These are phyloP conservation scores for Tinea pellionella DNA, from an alignment of 2,888 invertebrate species.

Conservation along the genomic window DNA sequence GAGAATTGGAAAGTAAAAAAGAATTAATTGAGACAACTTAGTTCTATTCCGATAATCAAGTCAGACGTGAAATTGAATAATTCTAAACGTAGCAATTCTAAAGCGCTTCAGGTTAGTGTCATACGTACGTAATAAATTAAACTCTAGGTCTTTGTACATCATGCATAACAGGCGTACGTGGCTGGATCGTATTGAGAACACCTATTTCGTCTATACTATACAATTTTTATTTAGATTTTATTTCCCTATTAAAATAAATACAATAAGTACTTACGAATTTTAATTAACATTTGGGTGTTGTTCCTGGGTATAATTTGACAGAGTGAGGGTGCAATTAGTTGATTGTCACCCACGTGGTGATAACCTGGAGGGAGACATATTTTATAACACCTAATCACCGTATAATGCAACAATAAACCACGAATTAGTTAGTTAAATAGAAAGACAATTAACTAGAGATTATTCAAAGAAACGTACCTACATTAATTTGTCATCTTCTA, in stretches of 20 bases:
- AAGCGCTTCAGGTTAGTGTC: too few species aligned
- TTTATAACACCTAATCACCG: slow-evolving; percentile 20
- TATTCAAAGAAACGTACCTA: too few species aligned
- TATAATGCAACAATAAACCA: slow-evolving; percentile 17
- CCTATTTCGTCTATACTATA: too few species aligned
- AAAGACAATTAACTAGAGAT: background rate
- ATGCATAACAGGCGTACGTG: too few species aligned
- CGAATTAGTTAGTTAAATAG: slow-evolving; percentile 1
- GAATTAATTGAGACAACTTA: background rate
- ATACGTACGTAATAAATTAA: too few species aligned
- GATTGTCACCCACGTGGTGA: slow-evolving; percentile 21
- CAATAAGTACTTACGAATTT: background rate
- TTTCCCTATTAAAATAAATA: too few species aligned
- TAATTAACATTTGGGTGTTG: background rate
- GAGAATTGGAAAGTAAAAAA: background rate
- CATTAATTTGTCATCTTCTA: too few species aligned
- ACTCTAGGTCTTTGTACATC: too few species aligned
- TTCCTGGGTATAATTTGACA: background rate
- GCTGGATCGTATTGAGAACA: too few species aligned
- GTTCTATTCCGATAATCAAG: background rate
- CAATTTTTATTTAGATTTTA: too few species aligned
- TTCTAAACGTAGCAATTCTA: too few species aligned
- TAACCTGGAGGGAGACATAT: slow-evolving; percentile 11
- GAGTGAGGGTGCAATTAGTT: slow-evolving; percentile 20
- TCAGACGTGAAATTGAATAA: background rate